Conservation (phyloP, 1,140 invertebrate species). For the Leptestheria dahalacensis region DNA sequence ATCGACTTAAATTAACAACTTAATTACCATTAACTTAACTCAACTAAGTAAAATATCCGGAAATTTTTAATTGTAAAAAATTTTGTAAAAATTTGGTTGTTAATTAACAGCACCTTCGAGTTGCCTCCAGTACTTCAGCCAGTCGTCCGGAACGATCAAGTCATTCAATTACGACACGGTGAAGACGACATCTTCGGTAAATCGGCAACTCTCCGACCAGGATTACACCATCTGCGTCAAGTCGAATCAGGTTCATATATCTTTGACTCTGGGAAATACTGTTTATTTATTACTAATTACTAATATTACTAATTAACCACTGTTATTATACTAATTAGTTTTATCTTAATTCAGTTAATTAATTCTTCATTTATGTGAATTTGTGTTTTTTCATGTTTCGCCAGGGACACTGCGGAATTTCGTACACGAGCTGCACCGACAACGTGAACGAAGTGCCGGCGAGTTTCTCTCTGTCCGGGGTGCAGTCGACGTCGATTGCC, state of each 20-base stretch:
- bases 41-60: no score
- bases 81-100: not conserved
- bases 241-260: slow-evolving; percentile 31
- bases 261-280: no score
- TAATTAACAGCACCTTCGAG: slow-evolving; percentile 2
- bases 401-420: slow-evolving; percentile 11
- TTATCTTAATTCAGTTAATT: no score
- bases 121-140: slow-evolving; percentile 60
- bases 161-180: slow-evolving; percentile 58
- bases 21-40: no score
- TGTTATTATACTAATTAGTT: no score
- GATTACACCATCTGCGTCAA: slow-evolving; percentile 59
- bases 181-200: slow-evolving; percentile 8
- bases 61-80: no score
- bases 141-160: slow-evolving; percentile 42
- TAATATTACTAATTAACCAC: no score
- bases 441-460: not conserved
- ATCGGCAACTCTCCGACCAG: slow-evolving; percentile 48
- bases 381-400: no score
- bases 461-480: not conserved
- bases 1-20: no score
- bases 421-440: slow-evolving; percentile 7
- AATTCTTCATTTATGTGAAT: no score
- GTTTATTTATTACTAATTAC: no score
- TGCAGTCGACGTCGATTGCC: not conserved